Conservation (phyloP, 2,888 invertebrate species). For the Alviniconcha strummeri region DNA sequence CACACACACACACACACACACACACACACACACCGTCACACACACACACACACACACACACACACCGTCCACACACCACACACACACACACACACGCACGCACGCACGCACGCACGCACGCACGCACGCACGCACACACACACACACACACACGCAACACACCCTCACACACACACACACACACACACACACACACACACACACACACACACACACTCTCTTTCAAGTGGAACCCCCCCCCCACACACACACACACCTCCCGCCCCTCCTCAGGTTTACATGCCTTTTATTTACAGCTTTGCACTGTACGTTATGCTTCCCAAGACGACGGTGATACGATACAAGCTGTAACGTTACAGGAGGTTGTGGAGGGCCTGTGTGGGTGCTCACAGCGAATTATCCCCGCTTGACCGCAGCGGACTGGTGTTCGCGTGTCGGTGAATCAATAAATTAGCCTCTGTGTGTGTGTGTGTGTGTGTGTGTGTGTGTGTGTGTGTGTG, state of each 20-base stretch:
- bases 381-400: no score
- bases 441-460: no score
- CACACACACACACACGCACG: background rate
- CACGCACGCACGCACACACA: background rate
- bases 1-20: background rate
- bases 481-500: no score
- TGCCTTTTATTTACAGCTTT: no score
- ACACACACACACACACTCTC: background rate
- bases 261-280: background rate
- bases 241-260: background rate
- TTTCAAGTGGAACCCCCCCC: background rate
- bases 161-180: background rate
- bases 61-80: background rate
- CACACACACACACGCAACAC: background rate
- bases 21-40: conserved; percentile 1
- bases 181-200: conserved; percentile 1
- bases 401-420: no score
- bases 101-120: no score
- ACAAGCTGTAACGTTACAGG: no score
- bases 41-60: conserved; percentile 1
- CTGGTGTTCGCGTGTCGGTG: no score
- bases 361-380: no score
- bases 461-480: no score
- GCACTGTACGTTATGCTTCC: no score
- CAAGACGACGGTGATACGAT: no score